Evolutionary conservation across 1,140 invertebrate species (phyloP), one percentile per base, ranked within the genome.

Genomic region (Galendromus occidentalis): DNA sequence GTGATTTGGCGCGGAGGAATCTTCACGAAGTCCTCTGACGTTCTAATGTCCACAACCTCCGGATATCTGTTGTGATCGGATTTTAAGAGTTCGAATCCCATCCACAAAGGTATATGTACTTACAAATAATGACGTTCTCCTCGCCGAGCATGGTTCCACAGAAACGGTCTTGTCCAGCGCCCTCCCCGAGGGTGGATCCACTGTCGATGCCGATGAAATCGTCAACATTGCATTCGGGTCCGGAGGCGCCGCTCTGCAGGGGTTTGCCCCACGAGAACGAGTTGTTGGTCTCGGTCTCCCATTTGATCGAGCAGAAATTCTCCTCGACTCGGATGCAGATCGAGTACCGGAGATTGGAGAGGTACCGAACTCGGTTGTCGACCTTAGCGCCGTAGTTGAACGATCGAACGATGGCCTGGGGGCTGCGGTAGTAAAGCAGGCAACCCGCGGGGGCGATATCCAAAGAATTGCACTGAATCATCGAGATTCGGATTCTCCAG

Each of bases 311-410:
- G 70, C 88, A 91, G 73, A 91, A 91, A 72, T 90, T 91, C 67
- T 85, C 81, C 72, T 91, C 88, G 67, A 83, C 84, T 30, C 88
- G 75, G 20, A 91, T 81, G 72, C 88, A 91, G 63, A 88, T 84
- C 65, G 86, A 86, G 73, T 91, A 91, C 72, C 91, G 86, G 72
- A 91, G 87, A 75, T 90, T 90, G 25, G 86, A 87, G 0, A 91
- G 77, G 71, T 91, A 87, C n/a, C 86, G 75, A 0, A 87, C 87
- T 66, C 68, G 67, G 29, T 45, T 44, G 39, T 69, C 67, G 18
- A 69, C 65, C 28, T 66, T 42, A 30, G n/a, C 47, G 22, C 29
- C 85, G 68, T 86, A 84, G 39, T 86, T 85, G 7, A 84, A 85
- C 80, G 72, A 65, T 73, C 73, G 65, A 30, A 65, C 64, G 70